phyloP scores from a whole-genome alignment of 1,140 invertebrate genomes.

The Lethrus apterus region DNA sequence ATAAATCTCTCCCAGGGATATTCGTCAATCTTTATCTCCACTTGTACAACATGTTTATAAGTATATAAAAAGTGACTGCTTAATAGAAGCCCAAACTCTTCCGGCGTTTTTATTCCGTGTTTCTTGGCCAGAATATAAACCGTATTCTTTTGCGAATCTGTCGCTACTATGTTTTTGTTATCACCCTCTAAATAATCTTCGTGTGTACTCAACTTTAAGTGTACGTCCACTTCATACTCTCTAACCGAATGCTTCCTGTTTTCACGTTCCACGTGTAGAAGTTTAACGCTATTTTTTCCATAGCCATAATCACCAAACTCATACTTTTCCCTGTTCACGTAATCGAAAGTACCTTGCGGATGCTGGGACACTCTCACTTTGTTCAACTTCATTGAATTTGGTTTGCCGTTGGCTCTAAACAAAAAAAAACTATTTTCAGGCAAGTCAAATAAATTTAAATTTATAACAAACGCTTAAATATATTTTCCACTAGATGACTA shows the following conservation, averaged over 20 bases:
- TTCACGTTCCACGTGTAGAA: conserved; percentile 59
- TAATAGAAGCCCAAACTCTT: conserved; percentile 62
- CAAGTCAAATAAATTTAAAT: too few species aligned
- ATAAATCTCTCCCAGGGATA: conserved; percentile 66
- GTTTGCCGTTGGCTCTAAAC: conserved; percentile 10
- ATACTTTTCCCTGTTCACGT: conserved; percentile 39
- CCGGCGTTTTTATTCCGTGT: conserved; percentile 62
- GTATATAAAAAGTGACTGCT: conserved; percentile 64
- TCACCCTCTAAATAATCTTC: conserved; percentile 59
- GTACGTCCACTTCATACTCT: conserved; percentile 66
- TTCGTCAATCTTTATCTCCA: conserved; percentile 57
- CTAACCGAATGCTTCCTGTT: conserved; percentile 57
- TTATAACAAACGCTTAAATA: too few species aligned
- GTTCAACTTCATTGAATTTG: neutral
- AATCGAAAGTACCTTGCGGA: conserved; percentile 16
- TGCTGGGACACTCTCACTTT: too few species aligned
- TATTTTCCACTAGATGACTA: too few species aligned
- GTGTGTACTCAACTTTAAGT: conserved; percentile 58
- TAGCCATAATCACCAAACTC: conserved; percentile 60
- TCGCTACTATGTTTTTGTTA: conserved; percentile 67
- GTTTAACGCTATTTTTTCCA: conserved; percentile 66
- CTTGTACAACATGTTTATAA: conserved; percentile 62
- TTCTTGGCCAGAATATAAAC: conserved; percentile 73
- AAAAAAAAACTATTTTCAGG: too few species aligned
- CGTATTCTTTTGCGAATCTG: conserved; percentile 76